These are phyloP conservation scores for Epinephelus malabaricus DNA, from an alignment of 2,797 vertebrate species.

Conservation along the genomic window DNA sequence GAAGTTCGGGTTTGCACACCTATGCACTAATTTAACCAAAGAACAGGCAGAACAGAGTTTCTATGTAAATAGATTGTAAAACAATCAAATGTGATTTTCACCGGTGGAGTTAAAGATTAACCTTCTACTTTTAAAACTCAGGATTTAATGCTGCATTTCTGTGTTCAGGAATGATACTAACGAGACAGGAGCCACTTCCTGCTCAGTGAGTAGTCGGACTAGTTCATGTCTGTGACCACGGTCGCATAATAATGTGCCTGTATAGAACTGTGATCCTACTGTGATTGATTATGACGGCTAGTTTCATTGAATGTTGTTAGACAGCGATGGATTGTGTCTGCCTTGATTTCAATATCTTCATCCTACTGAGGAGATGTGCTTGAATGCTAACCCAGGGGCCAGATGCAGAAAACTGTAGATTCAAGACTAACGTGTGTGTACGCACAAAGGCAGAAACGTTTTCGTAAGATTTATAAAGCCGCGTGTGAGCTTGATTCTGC, in stretches of 20 bases:
- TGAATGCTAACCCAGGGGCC: not conserved
- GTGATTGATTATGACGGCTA: constrained; percentile 20
- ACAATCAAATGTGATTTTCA: constrained; percentile 33
- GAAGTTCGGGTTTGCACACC: constrained; percentile 8
- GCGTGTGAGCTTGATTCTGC: no score
- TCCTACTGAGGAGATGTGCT: constrained; percentile 27
- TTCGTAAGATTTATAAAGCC: no score
- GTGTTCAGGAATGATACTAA: constrained; percentile 35
- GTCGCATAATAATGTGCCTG: constrained; percentile 10
- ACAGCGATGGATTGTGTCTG: constrained; percentile 20
- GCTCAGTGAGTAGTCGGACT: not conserved
- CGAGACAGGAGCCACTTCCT: constrained; percentile 12
- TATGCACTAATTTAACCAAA: constrained; percentile 70
- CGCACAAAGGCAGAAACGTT: no score
- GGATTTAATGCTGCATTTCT: constrained; percentile 59
- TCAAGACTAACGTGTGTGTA: no score
- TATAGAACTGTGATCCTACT: constrained; percentile 47
- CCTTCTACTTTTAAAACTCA: constrained; percentile 57
- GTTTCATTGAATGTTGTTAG: constrained; percentile 38
- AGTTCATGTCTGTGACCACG: constrained; percentile 26
- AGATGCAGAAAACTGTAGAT: no score
- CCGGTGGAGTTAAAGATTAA: constrained; percentile 19
- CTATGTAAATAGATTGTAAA: constrained; percentile 26
- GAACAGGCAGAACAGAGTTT: constrained; percentile 16
- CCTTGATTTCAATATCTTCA: constrained; percentile 24